Evolutionary conservation across 2,113 vertebrate genomes (phyloP).

Genomic region (Phrynocephalus versicolor): DNA sequence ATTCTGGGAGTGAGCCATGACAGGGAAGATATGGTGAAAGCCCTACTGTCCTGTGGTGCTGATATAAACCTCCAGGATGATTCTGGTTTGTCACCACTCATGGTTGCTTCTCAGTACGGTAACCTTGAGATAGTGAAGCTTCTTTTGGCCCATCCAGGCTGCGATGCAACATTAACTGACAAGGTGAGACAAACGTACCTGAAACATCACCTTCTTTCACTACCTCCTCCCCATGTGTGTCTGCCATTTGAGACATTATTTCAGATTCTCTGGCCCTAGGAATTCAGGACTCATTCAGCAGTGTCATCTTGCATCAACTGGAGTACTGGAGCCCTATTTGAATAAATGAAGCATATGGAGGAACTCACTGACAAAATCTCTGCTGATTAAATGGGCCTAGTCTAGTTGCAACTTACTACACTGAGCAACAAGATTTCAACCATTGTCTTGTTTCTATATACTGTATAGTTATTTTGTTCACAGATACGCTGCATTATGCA

Average conservation of each 20-base stretch:
- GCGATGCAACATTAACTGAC: slow-evolving; percentile 67
- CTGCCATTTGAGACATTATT: neutral
- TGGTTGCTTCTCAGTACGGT: slow-evolving; percentile 77
- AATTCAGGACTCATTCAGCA: neutral
- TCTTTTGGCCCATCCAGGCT: slow-evolving; percentile 73
- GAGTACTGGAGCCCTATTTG: neutral
- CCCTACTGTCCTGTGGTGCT: slow-evolving; percentile 75
- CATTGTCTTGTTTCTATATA: no score
- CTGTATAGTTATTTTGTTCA: neutral
- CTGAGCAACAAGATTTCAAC: no score
- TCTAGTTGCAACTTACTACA: no score
- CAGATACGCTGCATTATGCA: neutral
- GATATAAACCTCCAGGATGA: slow-evolving; percentile 80
- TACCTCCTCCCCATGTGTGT: neutral
- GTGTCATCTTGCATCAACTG: neutral
- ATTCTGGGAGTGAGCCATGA: slow-evolving; percentile 81
- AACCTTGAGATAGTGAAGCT: slow-evolving; percentile 70
- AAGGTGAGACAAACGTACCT: slow-evolving; percentile 67
- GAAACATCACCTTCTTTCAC: neutral
- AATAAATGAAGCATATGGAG: neutral
- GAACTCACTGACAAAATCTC: no score
- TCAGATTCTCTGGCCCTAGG: neutral
- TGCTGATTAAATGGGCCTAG: no score
- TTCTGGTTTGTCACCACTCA: slow-evolving; percentile 74
- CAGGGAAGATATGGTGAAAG: slow-evolving; percentile 77